Evolutionary conservation across 2,113 vertebrate genomes (phyloP).

Genomic region (Myiopsitta monachus): DNA sequence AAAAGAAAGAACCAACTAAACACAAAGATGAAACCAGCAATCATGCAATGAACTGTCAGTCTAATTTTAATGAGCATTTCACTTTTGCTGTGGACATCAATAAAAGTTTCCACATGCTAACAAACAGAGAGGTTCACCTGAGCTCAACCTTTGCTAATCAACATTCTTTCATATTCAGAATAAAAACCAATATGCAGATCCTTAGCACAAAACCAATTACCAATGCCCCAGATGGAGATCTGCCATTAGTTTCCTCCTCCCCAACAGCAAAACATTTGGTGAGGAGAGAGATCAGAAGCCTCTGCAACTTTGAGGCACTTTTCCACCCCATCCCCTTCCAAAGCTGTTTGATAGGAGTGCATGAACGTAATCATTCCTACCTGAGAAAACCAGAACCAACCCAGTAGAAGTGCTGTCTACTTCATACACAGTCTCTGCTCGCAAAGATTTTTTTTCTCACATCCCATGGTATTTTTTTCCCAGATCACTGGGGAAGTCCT

Average conservation of each 20-base stretch:
- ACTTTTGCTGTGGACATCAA: not conserved
- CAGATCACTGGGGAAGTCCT: not conserved
- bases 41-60: not conserved
- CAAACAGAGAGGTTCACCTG: not conserved
- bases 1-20: not conserved
- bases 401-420: not conserved
- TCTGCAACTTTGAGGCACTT: not conserved
- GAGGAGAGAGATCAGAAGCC: not conserved
- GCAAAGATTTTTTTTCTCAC: not conserved
- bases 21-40: not conserved
- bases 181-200: fast-evolving
- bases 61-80: not conserved
- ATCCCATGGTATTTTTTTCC: not conserved
- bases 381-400: not conserved
- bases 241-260: not conserved
- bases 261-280: not conserved
- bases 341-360: not conserved
- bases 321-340: not conserved
- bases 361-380: not conserved
- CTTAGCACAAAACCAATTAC: not conserved
- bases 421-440: not conserved
- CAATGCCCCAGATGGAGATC: not conserved
- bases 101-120: not conserved
- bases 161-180: not conserved
- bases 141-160: not conserved